Percentiles rank a stretch among this genome's conserved stretches.
Evolutionary conservation across 1,140 invertebrate species (phyloP).

Genomic region (Megathymus violae): DNA sequence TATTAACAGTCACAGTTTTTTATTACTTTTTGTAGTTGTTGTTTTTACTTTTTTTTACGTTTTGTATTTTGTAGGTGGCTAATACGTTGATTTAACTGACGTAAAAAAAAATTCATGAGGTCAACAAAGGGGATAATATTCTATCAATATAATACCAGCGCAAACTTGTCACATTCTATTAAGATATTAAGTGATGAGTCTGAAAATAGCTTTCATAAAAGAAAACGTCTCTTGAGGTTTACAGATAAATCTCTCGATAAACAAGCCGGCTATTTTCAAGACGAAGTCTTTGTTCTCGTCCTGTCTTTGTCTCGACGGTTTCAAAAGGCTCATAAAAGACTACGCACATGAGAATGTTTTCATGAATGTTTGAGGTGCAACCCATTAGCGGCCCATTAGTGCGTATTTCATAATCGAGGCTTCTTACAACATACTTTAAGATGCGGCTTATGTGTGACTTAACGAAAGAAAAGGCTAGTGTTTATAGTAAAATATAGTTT

Average conservation of each 20-base stretch:
- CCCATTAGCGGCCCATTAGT: not conserved
- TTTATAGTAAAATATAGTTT: too few species aligned
- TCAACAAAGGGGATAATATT: too few species aligned
- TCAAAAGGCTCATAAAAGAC: not conserved
- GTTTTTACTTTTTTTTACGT: too few species aligned
- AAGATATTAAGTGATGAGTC: not conserved
- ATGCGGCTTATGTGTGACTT: too few species aligned
- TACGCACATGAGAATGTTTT: not conserved
- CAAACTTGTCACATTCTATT: too few species aligned
- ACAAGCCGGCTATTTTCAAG: slow-evolving; percentile 1
- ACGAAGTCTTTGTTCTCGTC: slow-evolving; percentile 12
- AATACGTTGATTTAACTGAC: too few species aligned
- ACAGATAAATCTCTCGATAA: slow-evolving; percentile 9
- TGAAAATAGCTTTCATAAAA: not conserved
- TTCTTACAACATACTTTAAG: too few species aligned
- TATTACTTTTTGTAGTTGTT: too few species aligned
- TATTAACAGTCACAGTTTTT: too few species aligned
- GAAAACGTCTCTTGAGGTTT: not conserved
- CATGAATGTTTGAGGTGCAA: not conserved
- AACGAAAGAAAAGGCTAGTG: too few species aligned
- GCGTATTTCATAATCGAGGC: slow-evolving; percentile 8
- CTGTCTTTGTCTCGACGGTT: slow-evolving; percentile 4
- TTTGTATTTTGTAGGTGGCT: too few species aligned
- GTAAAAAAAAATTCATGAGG: too few species aligned
- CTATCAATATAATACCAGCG: not conserved